phyloP scores from a whole-genome alignment of 2,113 vertebrate genomes.

The Daubentonia madagascariensis region DNA sequence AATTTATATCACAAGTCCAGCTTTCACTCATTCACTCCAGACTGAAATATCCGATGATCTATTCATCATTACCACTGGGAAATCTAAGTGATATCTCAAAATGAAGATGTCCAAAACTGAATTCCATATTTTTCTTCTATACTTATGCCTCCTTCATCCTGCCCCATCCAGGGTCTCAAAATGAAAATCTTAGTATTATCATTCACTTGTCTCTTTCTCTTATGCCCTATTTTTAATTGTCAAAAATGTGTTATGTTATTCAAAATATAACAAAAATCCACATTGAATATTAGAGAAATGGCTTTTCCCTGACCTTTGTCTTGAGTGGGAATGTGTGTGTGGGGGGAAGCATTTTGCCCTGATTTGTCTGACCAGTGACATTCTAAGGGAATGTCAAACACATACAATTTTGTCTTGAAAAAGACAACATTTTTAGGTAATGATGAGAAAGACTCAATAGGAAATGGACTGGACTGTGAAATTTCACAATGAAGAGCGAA shows the following conservation, averaged over 20 bases:
- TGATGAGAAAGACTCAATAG: not conserved
- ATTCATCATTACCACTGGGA: not conserved
- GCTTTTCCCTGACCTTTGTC: not conserved
- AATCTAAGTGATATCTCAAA: no score
- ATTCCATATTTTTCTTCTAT: not conserved
- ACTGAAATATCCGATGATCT: not conserved
- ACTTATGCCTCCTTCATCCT: not conserved
- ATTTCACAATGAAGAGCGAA: not conserved
- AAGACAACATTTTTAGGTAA: not conserved
- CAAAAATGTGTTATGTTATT: not conserved
- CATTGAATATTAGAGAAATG: not conserved
- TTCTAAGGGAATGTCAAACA: not conserved
- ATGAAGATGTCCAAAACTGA: not conserved
- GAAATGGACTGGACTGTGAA: not conserved
- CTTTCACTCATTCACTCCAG: not conserved
- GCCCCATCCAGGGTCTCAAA: not conserved
- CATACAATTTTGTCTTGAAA: not conserved
- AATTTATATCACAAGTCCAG: not conserved
- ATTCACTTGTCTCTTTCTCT: not conserved
- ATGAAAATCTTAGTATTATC: not conserved
- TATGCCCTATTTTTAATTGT: not conserved
- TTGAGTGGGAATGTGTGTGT: not conserved
- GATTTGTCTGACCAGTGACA: not conserved
- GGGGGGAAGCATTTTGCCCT: not conserved
- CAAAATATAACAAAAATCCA: not conserved